phyloP scores from a whole-genome alignment of 2,888 invertebrate genomes.

The Notocelia uddmanniana region DNA sequence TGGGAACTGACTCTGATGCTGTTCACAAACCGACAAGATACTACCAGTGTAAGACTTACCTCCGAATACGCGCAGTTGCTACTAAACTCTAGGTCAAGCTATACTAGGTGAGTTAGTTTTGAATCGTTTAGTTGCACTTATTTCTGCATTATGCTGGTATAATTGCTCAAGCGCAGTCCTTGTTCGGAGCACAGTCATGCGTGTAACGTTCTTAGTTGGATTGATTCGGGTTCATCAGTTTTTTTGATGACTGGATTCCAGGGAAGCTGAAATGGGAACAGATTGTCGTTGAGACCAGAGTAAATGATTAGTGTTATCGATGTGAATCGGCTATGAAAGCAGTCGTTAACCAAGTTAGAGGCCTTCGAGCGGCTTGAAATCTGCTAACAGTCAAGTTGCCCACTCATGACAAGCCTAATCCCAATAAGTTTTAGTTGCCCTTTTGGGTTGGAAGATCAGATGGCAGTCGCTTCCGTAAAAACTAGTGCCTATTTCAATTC shows the following conservation, averaged over 20 bases:
- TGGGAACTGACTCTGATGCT: slow-evolving; percentile 78
- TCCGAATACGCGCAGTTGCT: neutral
- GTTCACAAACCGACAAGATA: slow-evolving; percentile 55
- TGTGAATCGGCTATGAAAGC: too few species aligned
- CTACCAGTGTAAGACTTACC: neutral
- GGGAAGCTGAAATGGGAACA: neutral
- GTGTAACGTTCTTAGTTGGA: slow-evolving; percentile 24
- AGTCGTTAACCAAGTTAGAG: too few species aligned
- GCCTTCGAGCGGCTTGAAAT: too few species aligned
- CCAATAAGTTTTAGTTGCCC: too few species aligned
- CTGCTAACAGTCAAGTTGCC: too few species aligned
- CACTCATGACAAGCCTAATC: too few species aligned
- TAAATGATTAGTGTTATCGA: too few species aligned
- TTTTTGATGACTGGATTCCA: neutral
- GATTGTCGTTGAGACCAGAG: neutral
- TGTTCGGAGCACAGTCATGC: slow-evolving; percentile 34
- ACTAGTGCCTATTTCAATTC: too few species aligned
- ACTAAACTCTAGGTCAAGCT: neutral
- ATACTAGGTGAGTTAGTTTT: neutral
- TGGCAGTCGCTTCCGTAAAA: too few species aligned
- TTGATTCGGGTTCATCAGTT: slow-evolving; percentile 28
- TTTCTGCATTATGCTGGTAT: slow-evolving; percentile 61
- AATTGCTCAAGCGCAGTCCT: slow-evolving; percentile 22
- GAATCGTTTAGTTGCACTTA: slow-evolving; percentile 67
- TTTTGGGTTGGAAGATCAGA: too few species aligned